Conservation (phyloP, 2,888 invertebrate genomes). For the Argyresthia goedartella region DNA sequence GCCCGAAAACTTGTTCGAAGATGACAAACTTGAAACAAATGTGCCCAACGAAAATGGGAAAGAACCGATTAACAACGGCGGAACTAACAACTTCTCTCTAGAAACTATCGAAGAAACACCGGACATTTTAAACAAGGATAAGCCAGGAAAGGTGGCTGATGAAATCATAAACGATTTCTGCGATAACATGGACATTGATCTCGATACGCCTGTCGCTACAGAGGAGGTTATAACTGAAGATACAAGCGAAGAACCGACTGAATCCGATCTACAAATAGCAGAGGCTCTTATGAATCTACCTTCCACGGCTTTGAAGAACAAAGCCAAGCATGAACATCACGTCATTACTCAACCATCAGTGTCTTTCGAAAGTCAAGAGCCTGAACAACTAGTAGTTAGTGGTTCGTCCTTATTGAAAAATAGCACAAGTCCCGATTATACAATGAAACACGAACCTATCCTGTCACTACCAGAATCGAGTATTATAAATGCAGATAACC, state of each 20-base stretch:
- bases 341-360: constrained; percentile 5
- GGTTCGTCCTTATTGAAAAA: constrained; percentile 12
- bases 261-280: constrained; percentile 63
- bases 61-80: neutral
- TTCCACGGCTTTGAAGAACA: constrained; percentile 45
- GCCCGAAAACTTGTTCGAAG: constrained; percentile 61
- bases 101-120: too few species aligned
- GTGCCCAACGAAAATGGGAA: neutral
- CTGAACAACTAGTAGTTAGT: constrained; percentile 17
- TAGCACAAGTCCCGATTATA: neutral
- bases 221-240: constrained; percentile 12
- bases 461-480: constrained; percentile 3
- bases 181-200: constrained; percentile 16
- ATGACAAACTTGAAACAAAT: constrained; percentile 44
- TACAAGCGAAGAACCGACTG: constrained; percentile 34
- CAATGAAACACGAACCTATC: constrained; percentile 9
- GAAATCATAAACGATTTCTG: constrained; percentile 13
- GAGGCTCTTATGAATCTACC: constrained; percentile 61
- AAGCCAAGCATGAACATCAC: constrained; percentile 21
- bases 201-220: neutral
- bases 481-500: constrained; percentile 21
- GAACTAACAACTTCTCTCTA: neutral
- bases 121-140: neutral
- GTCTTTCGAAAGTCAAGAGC: constrained; percentile 1
- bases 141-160: neutral